A percentile compares a stretch with the other conserved stretches of the same genome.
These are phyloP conservation scores for Naso thynnoides DNA, from an alignment of 2,797 vertebrate genomes.

Conservation along the genomic window DNA sequence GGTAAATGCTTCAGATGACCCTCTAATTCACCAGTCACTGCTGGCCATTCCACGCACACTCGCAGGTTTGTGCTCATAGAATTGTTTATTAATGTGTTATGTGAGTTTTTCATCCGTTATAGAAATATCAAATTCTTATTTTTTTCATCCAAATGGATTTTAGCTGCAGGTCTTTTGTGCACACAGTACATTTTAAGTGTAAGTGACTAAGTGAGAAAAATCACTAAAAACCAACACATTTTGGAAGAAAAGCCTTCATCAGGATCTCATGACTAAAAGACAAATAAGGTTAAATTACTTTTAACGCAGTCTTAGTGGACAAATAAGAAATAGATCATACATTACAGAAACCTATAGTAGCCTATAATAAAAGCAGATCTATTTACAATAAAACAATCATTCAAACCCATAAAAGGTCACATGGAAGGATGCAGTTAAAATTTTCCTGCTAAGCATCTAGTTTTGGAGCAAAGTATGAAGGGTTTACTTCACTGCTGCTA, in stretches of 20 bases:
- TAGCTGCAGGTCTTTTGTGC: too few relatives aligned
- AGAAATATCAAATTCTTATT: background rate
- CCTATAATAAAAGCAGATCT: too few relatives aligned
- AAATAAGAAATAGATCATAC: background rate
- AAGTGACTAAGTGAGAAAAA: too few relatives aligned
- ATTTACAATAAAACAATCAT: background rate
- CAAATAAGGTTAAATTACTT: background rate
- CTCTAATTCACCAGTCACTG: constrained; percentile 93
- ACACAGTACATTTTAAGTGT: too few relatives aligned
- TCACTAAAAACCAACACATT: background rate
- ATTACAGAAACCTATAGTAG: background rate
- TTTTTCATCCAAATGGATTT: background rate
- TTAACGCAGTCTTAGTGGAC: background rate
- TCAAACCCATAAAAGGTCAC: background rate
- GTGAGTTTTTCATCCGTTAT: background rate
- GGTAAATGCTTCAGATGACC: constrained; percentile 95
- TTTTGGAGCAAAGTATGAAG: background rate
- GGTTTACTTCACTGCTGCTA: background rate
- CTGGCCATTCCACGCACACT: constrained; percentile 92
- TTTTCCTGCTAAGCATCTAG: background rate
- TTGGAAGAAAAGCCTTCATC: background rate
- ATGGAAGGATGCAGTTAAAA: background rate
- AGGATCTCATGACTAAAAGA: background rate
- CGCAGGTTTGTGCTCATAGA: constrained; percentile 84
- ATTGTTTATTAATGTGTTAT: background rate